phyloP scores from a whole-genome alignment of 2,888 invertebrate species.

The Lacanobia wlatinum region DNA sequence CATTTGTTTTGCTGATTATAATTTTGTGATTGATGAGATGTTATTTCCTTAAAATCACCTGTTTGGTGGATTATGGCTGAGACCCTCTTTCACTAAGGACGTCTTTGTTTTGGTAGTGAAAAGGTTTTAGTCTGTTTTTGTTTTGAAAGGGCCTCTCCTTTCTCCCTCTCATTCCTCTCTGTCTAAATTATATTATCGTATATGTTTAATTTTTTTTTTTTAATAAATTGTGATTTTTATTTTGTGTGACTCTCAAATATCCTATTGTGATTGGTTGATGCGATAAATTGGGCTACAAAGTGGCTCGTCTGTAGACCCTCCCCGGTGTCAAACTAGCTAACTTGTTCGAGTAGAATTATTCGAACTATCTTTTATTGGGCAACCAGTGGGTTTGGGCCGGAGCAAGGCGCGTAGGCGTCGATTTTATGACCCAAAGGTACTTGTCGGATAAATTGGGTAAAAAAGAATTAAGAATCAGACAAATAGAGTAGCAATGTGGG shows the following conservation, averaged over 20 bases:
- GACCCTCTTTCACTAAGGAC: too few relatives aligned
- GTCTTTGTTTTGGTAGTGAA: too few relatives aligned
- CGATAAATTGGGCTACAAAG: background rate
- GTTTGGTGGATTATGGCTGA: too few relatives aligned
- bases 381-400: conserved; percentile 61
- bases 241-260: background rate
- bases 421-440: conserved; percentile 52
- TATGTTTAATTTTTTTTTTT: too few relatives aligned
- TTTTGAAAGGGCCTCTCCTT: too few relatives aligned
- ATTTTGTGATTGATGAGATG: too few relatives aligned
- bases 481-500: conserved; percentile 36
- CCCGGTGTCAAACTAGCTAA: conserved; percentile 51
- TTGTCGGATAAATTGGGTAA: conserved; percentile 39
- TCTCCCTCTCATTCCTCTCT: too few relatives aligned
- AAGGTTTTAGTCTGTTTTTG: too few relatives aligned
- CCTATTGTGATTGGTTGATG: too few relatives aligned
- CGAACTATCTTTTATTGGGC: conserved; percentile 70
- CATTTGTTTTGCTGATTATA: too few relatives aligned
- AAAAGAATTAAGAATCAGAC: conserved; percentile 29
- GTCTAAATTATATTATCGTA: background rate
- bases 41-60: too few relatives aligned
- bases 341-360: conserved; percentile 68
- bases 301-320: conserved; percentile 50
- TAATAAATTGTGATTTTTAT: background rate
- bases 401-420: conserved; percentile 50